Conservation (phyloP, 2,888 invertebrate species). For the Oeneis ivallda region DNA sequence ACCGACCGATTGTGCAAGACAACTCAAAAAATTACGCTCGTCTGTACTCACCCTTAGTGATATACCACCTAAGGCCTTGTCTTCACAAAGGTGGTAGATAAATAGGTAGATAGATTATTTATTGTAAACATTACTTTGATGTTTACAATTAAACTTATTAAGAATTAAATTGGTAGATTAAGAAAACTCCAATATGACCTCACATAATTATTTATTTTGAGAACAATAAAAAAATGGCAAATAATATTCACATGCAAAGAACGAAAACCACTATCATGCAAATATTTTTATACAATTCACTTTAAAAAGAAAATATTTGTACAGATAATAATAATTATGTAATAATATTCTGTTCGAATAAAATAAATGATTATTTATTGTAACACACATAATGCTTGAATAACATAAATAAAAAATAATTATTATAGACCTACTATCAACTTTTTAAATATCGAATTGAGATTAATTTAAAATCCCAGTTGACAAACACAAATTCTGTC, state of each 20-base stretch:
- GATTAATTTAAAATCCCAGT: too few relatives aligned
- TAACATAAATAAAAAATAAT: conserved; percentile 21
- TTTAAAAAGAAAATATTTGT: conserved; percentile 45
- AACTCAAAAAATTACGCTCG: too few relatives aligned
- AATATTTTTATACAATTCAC: conserved; percentile 60
- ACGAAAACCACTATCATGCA: conserved; percentile 74
- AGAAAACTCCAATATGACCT: conserved; percentile 36
- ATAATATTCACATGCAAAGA: conserved; percentile 68
- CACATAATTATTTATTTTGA: conserved; percentile 48
- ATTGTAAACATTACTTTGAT: too few relatives aligned
- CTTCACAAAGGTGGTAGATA: too few relatives aligned
- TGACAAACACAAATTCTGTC: too few relatives aligned
- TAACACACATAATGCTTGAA: conserved; percentile 29
- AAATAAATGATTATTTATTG: conserved; percentile 41
- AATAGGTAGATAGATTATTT: too few relatives aligned
- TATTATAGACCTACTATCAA: not conserved
- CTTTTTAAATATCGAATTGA: not conserved
- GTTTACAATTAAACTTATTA: too few relatives aligned
- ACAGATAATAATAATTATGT: conserved; percentile 3
- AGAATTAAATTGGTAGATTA: too few relatives aligned
- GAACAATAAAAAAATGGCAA: conserved; percentile 53
- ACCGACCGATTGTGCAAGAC: too few relatives aligned
- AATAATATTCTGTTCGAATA: not conserved
- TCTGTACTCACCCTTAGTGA: too few relatives aligned
- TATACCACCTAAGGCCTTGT: too few relatives aligned